A percentile compares a stretch with the other conserved stretches of the same genome.
Evolutionary conservation across 2,113 vertebrate species (phyloP).

Genomic region (Aplodontia rufa): DNA sequence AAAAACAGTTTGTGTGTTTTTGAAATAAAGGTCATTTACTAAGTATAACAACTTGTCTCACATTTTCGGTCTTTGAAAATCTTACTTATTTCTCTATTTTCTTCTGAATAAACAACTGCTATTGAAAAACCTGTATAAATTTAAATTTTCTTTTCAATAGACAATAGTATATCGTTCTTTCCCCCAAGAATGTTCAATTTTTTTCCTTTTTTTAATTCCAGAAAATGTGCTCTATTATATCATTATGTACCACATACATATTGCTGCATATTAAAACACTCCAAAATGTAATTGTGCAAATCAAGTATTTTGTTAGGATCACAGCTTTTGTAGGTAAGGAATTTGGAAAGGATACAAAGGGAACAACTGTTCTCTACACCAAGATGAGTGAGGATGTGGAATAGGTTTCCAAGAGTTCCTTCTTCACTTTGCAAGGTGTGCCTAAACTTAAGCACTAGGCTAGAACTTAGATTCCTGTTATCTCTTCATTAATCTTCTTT

Average conservation of each 20-base stretch:
- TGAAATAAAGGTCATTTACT: not conserved
- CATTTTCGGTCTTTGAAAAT: not conserved
- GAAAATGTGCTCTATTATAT: not conserved
- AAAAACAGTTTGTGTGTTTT: not conserved
- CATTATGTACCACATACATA: not conserved
- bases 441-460: not conserved
- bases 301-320: not conserved
- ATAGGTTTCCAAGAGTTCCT: not conserved
- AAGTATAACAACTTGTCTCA: not conserved
- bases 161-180: not conserved
- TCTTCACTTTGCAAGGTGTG: not conserved
- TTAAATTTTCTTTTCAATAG: not conserved
- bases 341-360: not conserved
- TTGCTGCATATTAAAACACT: not conserved
- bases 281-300: not conserved
- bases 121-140: not conserved
- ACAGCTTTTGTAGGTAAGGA: not conserved
- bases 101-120: not conserved
- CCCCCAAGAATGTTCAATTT: fast-evolving
- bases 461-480: no score
- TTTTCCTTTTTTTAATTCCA: not conserved
- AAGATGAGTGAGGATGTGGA: not conserved
- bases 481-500: no score
- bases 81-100: slow-evolving; percentile 2
- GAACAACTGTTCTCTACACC: not conserved